Evolutionary conservation across 1,140 invertebrate genomes (phyloP).

Genomic region (Heliothis virescens): DNA sequence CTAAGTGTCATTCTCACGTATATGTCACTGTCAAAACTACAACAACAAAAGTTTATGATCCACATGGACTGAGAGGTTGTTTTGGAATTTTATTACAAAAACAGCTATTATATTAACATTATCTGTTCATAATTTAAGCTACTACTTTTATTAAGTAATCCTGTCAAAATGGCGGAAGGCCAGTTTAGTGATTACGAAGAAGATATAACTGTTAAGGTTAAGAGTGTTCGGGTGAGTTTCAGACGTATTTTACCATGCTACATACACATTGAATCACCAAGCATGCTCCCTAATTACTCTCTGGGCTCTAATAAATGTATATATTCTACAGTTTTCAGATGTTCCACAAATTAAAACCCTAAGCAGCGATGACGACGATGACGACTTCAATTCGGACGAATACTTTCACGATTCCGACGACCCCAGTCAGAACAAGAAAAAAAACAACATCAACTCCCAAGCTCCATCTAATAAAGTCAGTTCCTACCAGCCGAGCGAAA

Average conservation of each 20-base stretch:
- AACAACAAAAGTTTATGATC: slow-evolving; percentile 1
- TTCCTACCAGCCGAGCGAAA: slow-evolving; percentile 93
- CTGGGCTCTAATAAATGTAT: slow-evolving; percentile 5
- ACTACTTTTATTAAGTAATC: background rate
- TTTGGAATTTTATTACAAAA: background rate
- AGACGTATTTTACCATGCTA: background rate
- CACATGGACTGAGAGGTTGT: slow-evolving; percentile 2
- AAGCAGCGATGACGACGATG: slow-evolving; percentile 67
- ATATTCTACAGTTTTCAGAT: slow-evolving; percentile 72
- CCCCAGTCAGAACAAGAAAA: slow-evolving; percentile 61
- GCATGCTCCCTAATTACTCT: background rate
- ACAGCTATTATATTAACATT: background rate
- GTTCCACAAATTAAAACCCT: slow-evolving; percentile 60
- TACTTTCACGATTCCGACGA: slow-evolving; percentile 82
- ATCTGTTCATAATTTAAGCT: background rate
- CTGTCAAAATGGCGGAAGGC: slow-evolving; percentile 69
- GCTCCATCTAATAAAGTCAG: slow-evolving; percentile 88
- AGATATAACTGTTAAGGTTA: slow-evolving; percentile 71
- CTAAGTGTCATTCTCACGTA: too few relatives aligned
- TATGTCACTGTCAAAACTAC: slow-evolving; percentile 3
- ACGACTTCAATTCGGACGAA: slow-evolving; percentile 78
- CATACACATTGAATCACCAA: background rate
- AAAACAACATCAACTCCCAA: slow-evolving; percentile 85
- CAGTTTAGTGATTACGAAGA: slow-evolving; percentile 81
- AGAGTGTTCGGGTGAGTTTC: slow-evolving; percentile 75